These are phyloP conservation scores for Troides oblongomaculatus DNA, from an alignment of 2,888 invertebrate genomes.

Conservation along the genomic window DNA sequence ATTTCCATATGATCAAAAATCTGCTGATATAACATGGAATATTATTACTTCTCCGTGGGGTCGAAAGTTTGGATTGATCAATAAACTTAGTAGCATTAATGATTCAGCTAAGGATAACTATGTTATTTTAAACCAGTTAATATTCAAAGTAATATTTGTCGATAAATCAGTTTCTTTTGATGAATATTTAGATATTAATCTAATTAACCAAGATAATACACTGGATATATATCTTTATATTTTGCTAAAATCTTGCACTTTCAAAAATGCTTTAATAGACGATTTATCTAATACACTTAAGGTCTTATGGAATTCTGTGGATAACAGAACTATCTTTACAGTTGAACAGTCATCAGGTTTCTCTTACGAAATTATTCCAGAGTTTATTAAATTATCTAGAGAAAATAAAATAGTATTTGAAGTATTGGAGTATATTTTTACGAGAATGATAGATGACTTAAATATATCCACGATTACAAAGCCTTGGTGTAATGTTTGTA, in stretches of 20 bases:
- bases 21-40: slow-evolving; percentile 51
- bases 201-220: slow-evolving; percentile 53
- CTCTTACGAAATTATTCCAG: slow-evolving; percentile 51
- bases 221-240: slow-evolving; percentile 62
- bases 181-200: slow-evolving; percentile 51
- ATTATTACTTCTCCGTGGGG: slow-evolving; percentile 66
- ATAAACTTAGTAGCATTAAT: slow-evolving; percentile 43
- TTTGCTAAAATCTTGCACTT: slow-evolving; percentile 66
- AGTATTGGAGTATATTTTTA: slow-evolving; percentile 77
- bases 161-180: slow-evolving; percentile 49
- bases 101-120: slow-evolving; percentile 43
- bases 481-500: slow-evolving; percentile 69
- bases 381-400: slow-evolving; percentile 57
- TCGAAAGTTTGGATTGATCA: slow-evolving; percentile 51
- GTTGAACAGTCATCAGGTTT: slow-evolving; percentile 51
- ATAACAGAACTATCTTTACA: slow-evolving; percentile 55
- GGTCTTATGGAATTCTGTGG: slow-evolving; percentile 64
- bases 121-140: slow-evolving; percentile 48
- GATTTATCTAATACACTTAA: slow-evolving; percentile 65
- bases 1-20: slow-evolving; percentile 72
- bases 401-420: slow-evolving; percentile 77
- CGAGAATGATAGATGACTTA: slow-evolving; percentile 71
- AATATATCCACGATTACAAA: slow-evolving; percentile 57
- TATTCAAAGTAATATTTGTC: slow-evolving; percentile 59
- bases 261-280: slow-evolving; percentile 56